Percentiles rank a stretch among this genome's conserved stretches.
Conservation (phyloP, 2,113 vertebrate species). For the Pterocles burchelli region DNA sequence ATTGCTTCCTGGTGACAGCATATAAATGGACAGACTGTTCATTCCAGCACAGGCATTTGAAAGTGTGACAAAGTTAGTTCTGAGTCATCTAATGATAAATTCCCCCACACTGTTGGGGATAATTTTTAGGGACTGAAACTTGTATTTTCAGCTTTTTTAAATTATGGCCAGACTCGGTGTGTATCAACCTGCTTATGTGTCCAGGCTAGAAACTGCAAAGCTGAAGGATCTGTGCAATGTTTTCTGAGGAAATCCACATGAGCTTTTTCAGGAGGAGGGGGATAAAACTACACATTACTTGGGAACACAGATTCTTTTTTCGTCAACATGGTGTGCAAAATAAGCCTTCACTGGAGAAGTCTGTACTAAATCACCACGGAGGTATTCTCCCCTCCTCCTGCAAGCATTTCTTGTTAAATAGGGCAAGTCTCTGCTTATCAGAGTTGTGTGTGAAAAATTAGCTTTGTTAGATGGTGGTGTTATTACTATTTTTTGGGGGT, state of each 20-base stretch:
- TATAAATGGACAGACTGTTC: neutral
- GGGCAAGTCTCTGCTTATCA: neutral
- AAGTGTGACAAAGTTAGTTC: neutral
- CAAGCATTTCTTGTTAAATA: neutral
- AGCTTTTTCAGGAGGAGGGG: neutral
- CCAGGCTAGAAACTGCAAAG: neutral
- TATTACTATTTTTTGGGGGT: neutral
- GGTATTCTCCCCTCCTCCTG: neutral
- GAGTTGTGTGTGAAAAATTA: neutral
- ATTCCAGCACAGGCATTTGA: neutral
- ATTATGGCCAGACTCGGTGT: neutral
- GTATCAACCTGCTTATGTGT: neutral
- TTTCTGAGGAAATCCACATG: neutral
- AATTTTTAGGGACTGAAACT: neutral
- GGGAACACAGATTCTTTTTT: neutral
- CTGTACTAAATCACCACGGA: neutral
- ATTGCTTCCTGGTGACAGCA: slow-evolving; percentile 7
- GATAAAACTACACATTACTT: neutral
- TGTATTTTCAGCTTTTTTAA: slow-evolving; percentile 8
- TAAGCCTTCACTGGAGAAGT: neutral
- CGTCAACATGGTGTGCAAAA: neutral
- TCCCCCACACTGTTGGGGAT: neutral
- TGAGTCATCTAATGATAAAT: neutral
- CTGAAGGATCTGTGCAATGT: neutral
- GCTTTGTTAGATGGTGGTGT: neutral